Conservation (phyloP, 2,797 vertebrate genomes). For the Geotrypetes seraphini region DNA sequence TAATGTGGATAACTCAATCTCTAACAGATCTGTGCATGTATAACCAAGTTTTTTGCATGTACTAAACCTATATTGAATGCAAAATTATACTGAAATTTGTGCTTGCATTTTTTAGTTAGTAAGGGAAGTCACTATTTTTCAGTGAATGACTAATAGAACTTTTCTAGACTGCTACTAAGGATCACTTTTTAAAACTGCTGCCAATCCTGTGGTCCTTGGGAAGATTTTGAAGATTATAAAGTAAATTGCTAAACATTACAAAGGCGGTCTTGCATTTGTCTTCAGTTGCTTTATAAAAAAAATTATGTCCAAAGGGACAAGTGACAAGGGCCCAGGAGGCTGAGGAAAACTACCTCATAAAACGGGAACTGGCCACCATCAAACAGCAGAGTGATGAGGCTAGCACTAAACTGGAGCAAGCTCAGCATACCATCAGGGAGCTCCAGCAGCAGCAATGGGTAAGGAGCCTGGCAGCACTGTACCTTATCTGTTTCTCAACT, state of each 20-base stretch:
- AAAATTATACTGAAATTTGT: constrained; percentile 20
- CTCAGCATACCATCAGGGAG: constrained; percentile 82
- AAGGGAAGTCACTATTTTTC: no score
- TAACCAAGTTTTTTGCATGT: constrained; percentile 55
- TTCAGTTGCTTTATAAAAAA: constrained; percentile 52
- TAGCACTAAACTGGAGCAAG: constrained; percentile 87
- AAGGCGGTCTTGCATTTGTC: constrained; percentile 46
- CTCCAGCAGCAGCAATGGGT: constrained; percentile 82
- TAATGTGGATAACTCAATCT: constrained; percentile 11
- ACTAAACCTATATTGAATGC: constrained; percentile 35
- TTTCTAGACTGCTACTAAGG: constrained; percentile 33
- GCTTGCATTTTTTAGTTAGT: constrained; percentile 22
- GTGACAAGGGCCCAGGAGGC: constrained; percentile 98
- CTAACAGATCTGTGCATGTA: constrained; percentile 52
- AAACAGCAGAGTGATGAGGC: constrained; percentile 94
- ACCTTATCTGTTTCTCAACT: constrained; percentile 27
- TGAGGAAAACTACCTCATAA: constrained; percentile 98
- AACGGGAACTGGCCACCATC: constrained; percentile 95
- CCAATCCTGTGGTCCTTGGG: constrained; percentile 26
- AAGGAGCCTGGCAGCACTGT: constrained; percentile 65
- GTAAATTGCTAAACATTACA: constrained; percentile 44
- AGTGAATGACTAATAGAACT: constrained; percentile 24
- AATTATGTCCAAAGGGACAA: constrained; percentile 94
- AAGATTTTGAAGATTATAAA: constrained; percentile 26
- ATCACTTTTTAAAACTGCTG: constrained; percentile 29